Evolutionary conservation across 2,888 invertebrate species (phyloP).

Genomic region (Rhingia campestris): DNA sequence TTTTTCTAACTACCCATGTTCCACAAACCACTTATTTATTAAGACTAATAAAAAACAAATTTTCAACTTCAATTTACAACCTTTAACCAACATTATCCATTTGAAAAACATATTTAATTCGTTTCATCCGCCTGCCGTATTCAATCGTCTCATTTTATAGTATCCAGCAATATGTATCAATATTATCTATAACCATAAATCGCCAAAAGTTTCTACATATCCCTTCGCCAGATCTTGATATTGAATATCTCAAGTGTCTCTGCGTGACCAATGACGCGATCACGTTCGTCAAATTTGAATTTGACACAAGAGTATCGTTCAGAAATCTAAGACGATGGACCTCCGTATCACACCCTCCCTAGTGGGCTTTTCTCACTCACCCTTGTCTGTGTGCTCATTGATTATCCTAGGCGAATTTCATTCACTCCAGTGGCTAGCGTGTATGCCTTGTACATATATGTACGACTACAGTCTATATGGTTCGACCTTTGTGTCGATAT

Average conservation of each 20-base stretch:
- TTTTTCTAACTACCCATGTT: no score
- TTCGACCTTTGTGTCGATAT: constrained; percentile 65
- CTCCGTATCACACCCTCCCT: constrained; percentile 8
- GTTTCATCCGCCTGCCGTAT: no score
- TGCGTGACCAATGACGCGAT: constrained; percentile 62
- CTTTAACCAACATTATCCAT: no score
- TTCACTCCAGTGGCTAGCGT: constrained; percentile 64
- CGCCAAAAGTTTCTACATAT: constrained; percentile 45
- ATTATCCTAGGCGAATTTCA: constrained; percentile 70
- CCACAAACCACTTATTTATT: no score
- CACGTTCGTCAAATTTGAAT: constrained; percentile 72
- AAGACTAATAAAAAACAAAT: no score
- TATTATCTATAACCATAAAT: constrained; percentile 43
- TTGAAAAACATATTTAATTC: no score
- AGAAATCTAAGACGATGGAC: constrained; percentile 63
- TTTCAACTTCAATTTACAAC: no score
- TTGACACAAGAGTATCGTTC: constrained; percentile 66
- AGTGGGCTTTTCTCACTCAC: background rate
- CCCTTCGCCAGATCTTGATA: constrained; percentile 46
- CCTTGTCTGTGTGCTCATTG: constrained; percentile 52
- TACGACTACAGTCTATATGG: constrained; percentile 26
- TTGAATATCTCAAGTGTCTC: constrained; percentile 70
- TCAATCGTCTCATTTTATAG: background rate
- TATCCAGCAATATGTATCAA: constrained; percentile 15
- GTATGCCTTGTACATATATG: constrained; percentile 1